Conservation (phyloP, 2,797 vertebrate species). For the Sebastes variabilis region DNA sequence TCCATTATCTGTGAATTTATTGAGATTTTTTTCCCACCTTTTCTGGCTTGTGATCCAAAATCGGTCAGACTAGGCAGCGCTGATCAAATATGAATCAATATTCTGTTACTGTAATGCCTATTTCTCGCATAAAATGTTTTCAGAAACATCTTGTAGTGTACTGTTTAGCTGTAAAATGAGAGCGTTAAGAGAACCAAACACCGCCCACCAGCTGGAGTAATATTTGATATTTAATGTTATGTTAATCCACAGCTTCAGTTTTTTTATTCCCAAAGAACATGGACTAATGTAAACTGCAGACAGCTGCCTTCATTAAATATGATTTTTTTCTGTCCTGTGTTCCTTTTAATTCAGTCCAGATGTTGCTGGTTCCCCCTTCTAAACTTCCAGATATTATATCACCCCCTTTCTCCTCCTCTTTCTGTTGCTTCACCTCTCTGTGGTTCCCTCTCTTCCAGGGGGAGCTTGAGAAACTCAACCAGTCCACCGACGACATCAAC, state of each 20-base stretch:
- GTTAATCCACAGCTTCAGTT: not conserved
- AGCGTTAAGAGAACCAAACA: too few relatives aligned
- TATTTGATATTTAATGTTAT: not conserved
- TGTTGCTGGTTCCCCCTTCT: not conserved
- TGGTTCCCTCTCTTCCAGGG: slow-evolving; percentile 79
- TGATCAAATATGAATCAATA: too few relatives aligned
- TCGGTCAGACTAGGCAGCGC: too few relatives aligned
- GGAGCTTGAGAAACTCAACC: slow-evolving; percentile 96
- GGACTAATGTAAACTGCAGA: not conserved
- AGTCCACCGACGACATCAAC: slow-evolving; percentile 96
- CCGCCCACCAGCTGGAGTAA: too few relatives aligned
- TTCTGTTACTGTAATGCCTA: too few relatives aligned
- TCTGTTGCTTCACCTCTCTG: not conserved
- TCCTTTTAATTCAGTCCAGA: not conserved
- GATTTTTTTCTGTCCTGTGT: not conserved
- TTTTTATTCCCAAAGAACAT: not conserved
- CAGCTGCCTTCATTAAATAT: not conserved
- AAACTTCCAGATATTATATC: not conserved
- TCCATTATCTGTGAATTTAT: too few relatives aligned
- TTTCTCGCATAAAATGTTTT: too few relatives aligned
- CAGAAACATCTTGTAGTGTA: too few relatives aligned
- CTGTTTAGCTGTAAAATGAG: too few relatives aligned
- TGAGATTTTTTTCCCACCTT: too few relatives aligned
- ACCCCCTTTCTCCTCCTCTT: not conserved
- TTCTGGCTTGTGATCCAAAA: too few relatives aligned